Evolutionary conservation across 1,140 invertebrate species (phyloP).

Genomic region (Rhopalosiphum padi): DNA sequence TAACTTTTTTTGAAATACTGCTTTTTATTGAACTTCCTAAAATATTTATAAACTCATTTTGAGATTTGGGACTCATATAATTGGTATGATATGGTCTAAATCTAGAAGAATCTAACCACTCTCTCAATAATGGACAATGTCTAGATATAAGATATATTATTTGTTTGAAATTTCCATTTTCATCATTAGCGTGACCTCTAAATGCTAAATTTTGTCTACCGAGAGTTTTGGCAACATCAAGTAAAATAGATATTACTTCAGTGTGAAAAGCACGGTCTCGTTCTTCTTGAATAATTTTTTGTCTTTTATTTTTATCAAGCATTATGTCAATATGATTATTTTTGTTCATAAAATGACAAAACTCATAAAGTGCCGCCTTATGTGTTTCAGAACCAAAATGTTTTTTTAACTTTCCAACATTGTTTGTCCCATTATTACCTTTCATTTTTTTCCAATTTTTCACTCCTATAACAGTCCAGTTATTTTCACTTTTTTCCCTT

Average conservation of each 20-base stretch:
- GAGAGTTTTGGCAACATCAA: background rate
- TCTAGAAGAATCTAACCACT: too few relatives aligned
- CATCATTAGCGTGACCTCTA: background rate
- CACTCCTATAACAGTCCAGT: constrained; percentile 4
- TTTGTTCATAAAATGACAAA: constrained; percentile 26
- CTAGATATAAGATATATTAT: too few relatives aligned
- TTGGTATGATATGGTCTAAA: too few relatives aligned
- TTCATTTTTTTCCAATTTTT: constrained; percentile 45
- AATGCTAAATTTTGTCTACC: constrained; percentile 21
- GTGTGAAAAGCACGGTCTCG: background rate
- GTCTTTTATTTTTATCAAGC: constrained; percentile 4
- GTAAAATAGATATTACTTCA: background rate
- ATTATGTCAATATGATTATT: constrained; percentile 34
- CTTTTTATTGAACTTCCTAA: too few relatives aligned
- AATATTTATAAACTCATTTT: too few relatives aligned
- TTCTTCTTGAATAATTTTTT: background rate
- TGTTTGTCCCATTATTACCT: background rate
- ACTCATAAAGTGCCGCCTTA: constrained; percentile 29
- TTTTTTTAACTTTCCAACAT: constrained; percentile 13
- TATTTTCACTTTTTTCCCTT: background rate
- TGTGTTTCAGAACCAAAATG: constrained; percentile 42
- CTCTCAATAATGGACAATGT: too few relatives aligned
- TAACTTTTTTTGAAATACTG: constrained; percentile 9
- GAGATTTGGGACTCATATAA: too few relatives aligned
- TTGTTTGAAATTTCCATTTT: constrained; percentile 1